These are phyloP conservation scores for Labroides dimidiatus DNA, from an alignment of 2,797 vertebrate genomes.

Conservation along the genomic window DNA sequence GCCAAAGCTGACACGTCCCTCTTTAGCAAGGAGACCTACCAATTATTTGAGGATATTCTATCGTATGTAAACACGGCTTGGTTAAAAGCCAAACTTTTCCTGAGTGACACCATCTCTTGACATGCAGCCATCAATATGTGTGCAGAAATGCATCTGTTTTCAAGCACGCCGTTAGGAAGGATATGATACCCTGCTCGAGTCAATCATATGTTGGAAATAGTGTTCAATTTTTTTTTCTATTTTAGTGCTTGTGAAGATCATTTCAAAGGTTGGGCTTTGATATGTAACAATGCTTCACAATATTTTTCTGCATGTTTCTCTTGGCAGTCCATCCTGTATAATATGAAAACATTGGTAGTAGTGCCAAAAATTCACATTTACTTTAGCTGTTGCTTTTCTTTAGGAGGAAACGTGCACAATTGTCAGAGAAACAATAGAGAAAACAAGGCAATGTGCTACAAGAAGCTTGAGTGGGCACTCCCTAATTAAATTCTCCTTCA, in stretches of 20 bases:
- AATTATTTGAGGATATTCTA: slow-evolving; percentile 63
- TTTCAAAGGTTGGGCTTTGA: slow-evolving; percentile 28
- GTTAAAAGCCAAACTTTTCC: slow-evolving; percentile 62
- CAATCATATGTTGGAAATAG: slow-evolving; percentile 37
- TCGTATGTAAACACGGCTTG: slow-evolving; percentile 58
- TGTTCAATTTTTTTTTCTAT: slow-evolving; percentile 7
- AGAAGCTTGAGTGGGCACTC: slow-evolving; percentile 75
- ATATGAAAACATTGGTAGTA: slow-evolving; percentile 28
- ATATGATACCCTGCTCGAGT: slow-evolving; percentile 17
- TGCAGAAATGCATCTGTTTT: slow-evolving; percentile 35
- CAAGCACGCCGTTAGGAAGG: not conserved
- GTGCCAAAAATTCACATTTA: slow-evolving; percentile 32
- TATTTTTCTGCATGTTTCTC: slow-evolving; percentile 33
- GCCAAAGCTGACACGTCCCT: slow-evolving; percentile 84
- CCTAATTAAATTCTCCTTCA: slow-evolving; percentile 84
- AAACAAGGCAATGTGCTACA: slow-evolving; percentile 50
- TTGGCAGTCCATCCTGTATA: slow-evolving; percentile 29
- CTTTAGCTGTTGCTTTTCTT: slow-evolving; percentile 13
- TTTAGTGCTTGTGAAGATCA: slow-evolving; percentile 18
- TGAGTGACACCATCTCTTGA: slow-evolving; percentile 40
- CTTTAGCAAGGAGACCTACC: slow-evolving; percentile 62
- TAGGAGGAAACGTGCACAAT: slow-evolving; percentile 21
- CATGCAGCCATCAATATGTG: slow-evolving; percentile 22
- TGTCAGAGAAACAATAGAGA: slow-evolving; percentile 38
- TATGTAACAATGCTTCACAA: slow-evolving; percentile 31